Evolutionary conservation across 2,113 vertebrate genomes (phyloP), one percentile per base, ranked within the genome.

Genomic region (Cebidichthys violaceus): DNA sequence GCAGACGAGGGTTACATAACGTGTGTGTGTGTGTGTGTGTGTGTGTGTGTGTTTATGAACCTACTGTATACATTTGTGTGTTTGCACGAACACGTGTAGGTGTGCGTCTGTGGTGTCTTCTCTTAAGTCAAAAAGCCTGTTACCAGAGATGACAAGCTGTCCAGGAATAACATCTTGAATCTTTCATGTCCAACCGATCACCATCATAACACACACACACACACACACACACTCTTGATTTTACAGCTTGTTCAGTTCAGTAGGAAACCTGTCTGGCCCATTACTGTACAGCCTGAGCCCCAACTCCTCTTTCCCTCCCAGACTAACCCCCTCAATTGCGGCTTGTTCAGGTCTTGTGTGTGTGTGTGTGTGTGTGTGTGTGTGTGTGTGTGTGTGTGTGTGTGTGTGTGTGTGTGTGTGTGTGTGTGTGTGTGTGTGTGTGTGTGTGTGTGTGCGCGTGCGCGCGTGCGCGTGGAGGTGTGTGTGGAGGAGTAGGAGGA

Each of bases 321-420:
- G 77, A 77, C 75, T 86, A 85, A 6, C 66, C 70, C 47, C 81
- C 90, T 92, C 77, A 94, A 93, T 93, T 92, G 86, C 71, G 55
- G 90, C 88, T 88, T 93, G 89, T 94, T 88, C 45, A 29, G 75
- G 73, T 66, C 13, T 54, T 81, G 69, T 79, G 79, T 86, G 82
- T 70, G 84, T 41, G 59, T 81, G n/a, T 50, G 45, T 50, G 45
- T 22, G 45, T 50, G 45, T 47, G 45, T 47, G 45, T 50, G 45
- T 50, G 45, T 54, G 54, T 50, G 45, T 50, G 45, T 50, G 47
- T 50, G 45, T 50, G 45, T 54, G 54, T 9, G 20, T 50, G 57
- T 60, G 57, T 60, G n/a, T n/a, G n/a, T n/a, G n/a, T n/a, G n/a
- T n/a, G n/a, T n/a, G n/a, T n/a, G n/a, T n/a, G n/a, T n/a, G n/a